Evolutionary conservation across 1,140 invertebrate species (phyloP).

Genomic region (Drosophila kepulauana): DNA sequence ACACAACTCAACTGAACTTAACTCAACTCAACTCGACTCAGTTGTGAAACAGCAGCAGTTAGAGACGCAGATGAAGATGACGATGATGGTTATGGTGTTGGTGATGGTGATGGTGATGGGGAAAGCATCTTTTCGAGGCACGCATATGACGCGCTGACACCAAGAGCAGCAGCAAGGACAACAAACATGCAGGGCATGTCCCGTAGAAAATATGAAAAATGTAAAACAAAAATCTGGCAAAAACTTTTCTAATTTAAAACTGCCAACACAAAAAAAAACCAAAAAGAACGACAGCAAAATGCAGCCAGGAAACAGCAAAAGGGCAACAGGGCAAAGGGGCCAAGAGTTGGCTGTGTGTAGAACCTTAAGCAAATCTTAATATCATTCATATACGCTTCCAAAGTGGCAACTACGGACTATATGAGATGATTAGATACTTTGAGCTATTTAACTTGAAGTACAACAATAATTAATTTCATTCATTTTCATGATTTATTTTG

Average conservation of each 20-base stretch:
- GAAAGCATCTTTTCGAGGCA: conserved; percentile 42
- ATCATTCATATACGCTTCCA: conserved; percentile 63
- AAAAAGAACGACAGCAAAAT: conserved; percentile 64
- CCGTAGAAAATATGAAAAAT: conserved; percentile 83
- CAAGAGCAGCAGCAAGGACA: conserved; percentile 50
- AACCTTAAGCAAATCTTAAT: conserved; percentile 71
- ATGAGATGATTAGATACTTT: neutral
- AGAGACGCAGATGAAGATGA: conserved; percentile 18
- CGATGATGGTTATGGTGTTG: conserved; percentile 3
- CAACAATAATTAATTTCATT: neutral
- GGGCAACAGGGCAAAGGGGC: conserved; percentile 32
- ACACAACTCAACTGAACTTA: conserved; percentile 13
- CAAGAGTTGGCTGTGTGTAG: conserved; percentile 12
- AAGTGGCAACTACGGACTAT: neutral
- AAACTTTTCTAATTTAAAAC: conserved; percentile 84
- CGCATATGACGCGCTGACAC: conserved; percentile 72
- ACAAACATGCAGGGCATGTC: conserved; percentile 72
- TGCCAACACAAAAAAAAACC: conserved; percentile 73
- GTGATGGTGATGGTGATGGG: neutral
- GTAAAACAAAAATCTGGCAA: conserved; percentile 82
- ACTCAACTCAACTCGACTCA: conserved; percentile 6
- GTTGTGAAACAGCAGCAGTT: conserved; percentile 7
- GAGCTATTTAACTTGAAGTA: neutral
- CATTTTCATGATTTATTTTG: neutral
- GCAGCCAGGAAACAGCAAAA: conserved; percentile 53